These are phyloP conservation scores for Caenorhabditis drosophilae DNA, from an alignment of 2,888 invertebrate genomes.

Conservation along the genomic window DNA sequence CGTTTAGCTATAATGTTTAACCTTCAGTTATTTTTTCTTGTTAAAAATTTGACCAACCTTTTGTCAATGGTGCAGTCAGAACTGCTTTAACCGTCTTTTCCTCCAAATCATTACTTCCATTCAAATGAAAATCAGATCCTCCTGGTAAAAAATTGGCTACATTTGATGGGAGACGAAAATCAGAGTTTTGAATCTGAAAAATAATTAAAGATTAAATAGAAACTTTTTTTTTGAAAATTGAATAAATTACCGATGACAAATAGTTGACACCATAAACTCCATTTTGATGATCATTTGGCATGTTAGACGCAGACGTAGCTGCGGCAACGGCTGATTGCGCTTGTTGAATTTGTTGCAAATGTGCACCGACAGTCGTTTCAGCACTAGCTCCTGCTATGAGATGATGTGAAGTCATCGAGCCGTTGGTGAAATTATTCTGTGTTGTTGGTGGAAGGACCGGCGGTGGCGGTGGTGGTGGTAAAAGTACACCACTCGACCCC, in stretches of 20 bases:
- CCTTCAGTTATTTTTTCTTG: neutral
- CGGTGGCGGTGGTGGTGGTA: too few relatives aligned
- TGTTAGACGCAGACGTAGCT: too few relatives aligned
- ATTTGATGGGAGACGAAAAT: conserved; percentile 6
- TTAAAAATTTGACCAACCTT: neutral
- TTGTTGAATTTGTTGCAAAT: conserved; percentile 24
- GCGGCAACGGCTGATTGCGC: conserved; percentile 9
- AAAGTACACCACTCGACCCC: too few relatives aligned
- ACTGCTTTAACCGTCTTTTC: conserved; percentile 43
- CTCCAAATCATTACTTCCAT: conserved; percentile 31
- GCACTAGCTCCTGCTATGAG: conserved; percentile 1
- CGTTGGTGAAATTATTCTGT: neutral
- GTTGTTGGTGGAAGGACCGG: too few relatives aligned
- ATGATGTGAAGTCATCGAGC: conserved; percentile 2
- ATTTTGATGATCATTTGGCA: neutral
- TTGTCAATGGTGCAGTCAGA: conserved; percentile 24
- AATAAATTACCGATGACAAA: neutral
- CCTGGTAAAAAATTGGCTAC: conserved; percentile 23
- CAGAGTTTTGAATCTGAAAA: neutral
- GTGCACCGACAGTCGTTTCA: conserved; percentile 31
- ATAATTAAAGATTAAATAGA: neutral
- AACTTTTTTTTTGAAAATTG: neutral
- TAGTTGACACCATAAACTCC: neutral
- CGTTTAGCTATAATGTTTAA: conserved; percentile 12
- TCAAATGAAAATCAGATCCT: conserved; percentile 33